phyloP scores from a whole-genome alignment of 2,113 vertebrate genomes.

The Pomatorhinus ruficollis region DNA sequence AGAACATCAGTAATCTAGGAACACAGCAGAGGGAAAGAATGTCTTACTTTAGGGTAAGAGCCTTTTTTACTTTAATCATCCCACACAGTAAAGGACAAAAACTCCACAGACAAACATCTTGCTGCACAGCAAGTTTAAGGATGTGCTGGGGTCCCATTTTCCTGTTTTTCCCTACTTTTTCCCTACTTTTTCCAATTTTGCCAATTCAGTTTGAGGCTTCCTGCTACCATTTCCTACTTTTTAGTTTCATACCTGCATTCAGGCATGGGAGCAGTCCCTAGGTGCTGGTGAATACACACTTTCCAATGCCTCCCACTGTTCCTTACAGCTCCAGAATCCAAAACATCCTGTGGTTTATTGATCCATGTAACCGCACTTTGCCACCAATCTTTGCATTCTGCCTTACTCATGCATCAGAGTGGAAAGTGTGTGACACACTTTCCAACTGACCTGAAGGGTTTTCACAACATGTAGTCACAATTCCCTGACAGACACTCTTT shows the following conservation, averaged over 20 bases:
- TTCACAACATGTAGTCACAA: constrained; percentile 15
- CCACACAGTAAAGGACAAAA: neutral
- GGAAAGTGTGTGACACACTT: constrained; percentile 48
- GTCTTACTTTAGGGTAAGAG: neutral
- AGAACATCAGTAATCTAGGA: neutral
- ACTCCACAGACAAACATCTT: neutral
- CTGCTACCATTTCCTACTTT: neutral
- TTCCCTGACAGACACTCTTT: neutral
- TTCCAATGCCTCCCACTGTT: neutral
- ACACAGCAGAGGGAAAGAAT: neutral
- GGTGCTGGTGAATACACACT: neutral
- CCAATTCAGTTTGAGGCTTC: neutral
- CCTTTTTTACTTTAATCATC: neutral
- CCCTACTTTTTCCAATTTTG: neutral
- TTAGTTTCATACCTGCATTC: neutral
- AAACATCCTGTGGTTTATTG: constrained; percentile 68
- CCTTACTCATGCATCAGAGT: constrained; percentile 20
- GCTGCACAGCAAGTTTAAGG: neutral
- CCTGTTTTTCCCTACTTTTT: neutral
- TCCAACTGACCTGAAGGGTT: constrained; percentile 32
- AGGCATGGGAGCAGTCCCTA: neutral
- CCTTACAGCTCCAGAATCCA: constrained; percentile 58
- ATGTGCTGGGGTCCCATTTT: neutral
- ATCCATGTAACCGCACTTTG: constrained; percentile 48
- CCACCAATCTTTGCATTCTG: constrained; percentile 47